Evolutionary conservation across 2,797 vertebrate species (phyloP), one percentile per base, ranked within the genome.

Genomic region (Brotogeris chrysoptera): DNA sequence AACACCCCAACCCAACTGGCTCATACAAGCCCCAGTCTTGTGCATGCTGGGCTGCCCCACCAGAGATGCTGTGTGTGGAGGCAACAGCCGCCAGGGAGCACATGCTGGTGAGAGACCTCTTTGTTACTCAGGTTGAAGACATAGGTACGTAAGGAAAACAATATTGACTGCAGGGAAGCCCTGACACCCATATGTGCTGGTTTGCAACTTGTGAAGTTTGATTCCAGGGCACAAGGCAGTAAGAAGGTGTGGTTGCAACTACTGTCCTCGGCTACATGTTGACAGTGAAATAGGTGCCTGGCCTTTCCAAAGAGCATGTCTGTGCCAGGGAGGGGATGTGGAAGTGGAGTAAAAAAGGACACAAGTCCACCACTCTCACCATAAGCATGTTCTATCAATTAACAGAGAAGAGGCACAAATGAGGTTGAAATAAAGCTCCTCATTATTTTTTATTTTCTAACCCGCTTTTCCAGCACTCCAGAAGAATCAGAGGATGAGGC

Each of bases 21-120:
- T 57, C 2, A 1, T 19, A 11, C 1, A 1, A 20, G 13, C 38
- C 20, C 27, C 38, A 11, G 41, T 13, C 34, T 13, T 39, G 16
- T 1, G 0, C 39, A 16, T 0, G 7, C 50, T 2, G 0, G 30
- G 53, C 41, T 27, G 50, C 34, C 34, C 5, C 23, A 6, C 24
- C 38, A 21, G 70, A 9, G 57, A 25, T 10, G 20, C 39, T 5
- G 19, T 0, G 0, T 9, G 65, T 0, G 0, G 38, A 61, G 64
- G 28, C 61, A 32, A n/a, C 28, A 18, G 55, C 55, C 10, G 4
- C 2, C 0, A 10, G 5, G 44, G n/a, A 66, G 9, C 27, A 30
- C 27, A 5, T 0, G 0, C 20, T 0, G 0, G 16, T 17, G 65
- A 78, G 60, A 44, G 15, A 46, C 27, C 27, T 18, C 65, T 36